Evolutionary conservation across 2,797 vertebrate genomes (phyloP).

Genomic region (Tolypeutes matacus): DNA sequence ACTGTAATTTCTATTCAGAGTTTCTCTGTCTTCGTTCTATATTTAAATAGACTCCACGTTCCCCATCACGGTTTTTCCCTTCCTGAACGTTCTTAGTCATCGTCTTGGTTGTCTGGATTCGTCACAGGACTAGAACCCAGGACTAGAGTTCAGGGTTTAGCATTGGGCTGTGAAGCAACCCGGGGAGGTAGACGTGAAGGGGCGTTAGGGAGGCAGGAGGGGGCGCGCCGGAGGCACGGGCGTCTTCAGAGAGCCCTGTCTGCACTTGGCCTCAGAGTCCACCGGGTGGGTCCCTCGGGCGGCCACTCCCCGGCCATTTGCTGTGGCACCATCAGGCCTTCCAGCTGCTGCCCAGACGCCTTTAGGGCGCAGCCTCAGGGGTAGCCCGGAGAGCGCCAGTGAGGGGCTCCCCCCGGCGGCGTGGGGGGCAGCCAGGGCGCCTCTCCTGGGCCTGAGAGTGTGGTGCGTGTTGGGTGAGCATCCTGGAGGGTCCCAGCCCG

Average conservation of each 20-base stretch:
- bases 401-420: neutral
- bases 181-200: neutral
- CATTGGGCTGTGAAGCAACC: fast-evolving
- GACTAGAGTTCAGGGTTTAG: neutral
- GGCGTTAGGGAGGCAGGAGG: neutral
- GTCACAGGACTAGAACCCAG: fast-evolving
- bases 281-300: no score
- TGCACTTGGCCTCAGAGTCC: no score
- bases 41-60: neutral
- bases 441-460: neutral
- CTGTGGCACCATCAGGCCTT: neutral
- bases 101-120: neutral
- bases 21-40: neutral
- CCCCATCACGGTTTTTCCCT: neutral
- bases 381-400: neutral
- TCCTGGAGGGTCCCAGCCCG: neutral
- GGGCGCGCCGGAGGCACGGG: no score
- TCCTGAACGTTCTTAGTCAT: neutral
- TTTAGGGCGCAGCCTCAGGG: neutral
- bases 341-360: neutral
- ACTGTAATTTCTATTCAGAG: neutral
- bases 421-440: neutral
- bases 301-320: neutral
- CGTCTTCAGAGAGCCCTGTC: no score
- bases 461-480: neutral